phyloP scores from a whole-genome alignment of 2,888 invertebrate genomes.

The Chalcis sispes region DNA sequence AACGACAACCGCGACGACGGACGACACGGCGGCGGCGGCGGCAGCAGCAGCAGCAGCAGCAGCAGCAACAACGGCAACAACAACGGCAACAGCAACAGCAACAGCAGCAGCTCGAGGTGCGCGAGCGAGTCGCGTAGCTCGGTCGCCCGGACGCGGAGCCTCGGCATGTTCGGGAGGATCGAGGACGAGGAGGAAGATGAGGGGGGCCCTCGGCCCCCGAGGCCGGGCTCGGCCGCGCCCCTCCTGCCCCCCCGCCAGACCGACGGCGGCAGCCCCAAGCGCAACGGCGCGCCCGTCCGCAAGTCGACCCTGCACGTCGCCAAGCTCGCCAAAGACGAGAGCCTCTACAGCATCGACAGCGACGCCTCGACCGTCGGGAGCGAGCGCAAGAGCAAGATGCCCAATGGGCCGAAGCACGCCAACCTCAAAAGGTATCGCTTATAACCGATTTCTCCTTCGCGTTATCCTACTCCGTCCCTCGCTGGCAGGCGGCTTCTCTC shows the following conservation, averaged over 20 bases:
- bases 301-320: constrained; percentile 60
- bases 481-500: too few relatives aligned
- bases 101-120: constrained; percentile 51
- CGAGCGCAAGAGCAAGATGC: constrained; percentile 83
- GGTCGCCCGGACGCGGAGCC: constrained; percentile 59
- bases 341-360: constrained; percentile 83
- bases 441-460: too few relatives aligned
- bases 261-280: constrained; percentile 68
- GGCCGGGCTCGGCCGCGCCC: constrained; percentile 53
- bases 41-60: not conserved
- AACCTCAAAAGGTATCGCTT: constrained; percentile 83
- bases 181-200: constrained; percentile 57
- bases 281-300: constrained; percentile 73
- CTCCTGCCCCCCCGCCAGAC: constrained; percentile 55
- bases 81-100: constrained; percentile 51
- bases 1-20: constrained; percentile 55
- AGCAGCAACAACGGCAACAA: constrained; percentile 14
- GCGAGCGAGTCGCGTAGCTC: constrained; percentile 59
- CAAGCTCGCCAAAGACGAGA: constrained; percentile 80
- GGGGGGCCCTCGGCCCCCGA: constrained; percentile 17
- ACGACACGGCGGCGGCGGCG: not conserved
- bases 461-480: too few relatives aligned
- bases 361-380: constrained; percentile 81
- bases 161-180: constrained; percentile 63
- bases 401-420: constrained; percentile 85